A percentile compares a stretch with the other conserved stretches of the same genome.
Evolutionary conservation across 2,797 vertebrate species (phyloP).

Genomic region (Otus scops): DNA sequence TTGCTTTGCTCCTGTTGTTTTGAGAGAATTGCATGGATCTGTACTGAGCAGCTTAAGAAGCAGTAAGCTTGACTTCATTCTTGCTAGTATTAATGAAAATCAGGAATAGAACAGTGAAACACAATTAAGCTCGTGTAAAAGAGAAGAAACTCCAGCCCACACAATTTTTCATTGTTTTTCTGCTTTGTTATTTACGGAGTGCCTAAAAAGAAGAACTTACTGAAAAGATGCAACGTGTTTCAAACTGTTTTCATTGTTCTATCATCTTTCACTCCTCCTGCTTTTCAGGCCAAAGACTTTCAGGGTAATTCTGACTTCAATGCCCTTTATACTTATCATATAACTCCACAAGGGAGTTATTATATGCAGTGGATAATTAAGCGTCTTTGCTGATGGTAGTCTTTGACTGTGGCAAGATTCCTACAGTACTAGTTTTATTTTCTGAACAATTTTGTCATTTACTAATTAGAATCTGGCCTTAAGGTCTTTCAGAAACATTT

Average conservation of each 20-base stretch:
- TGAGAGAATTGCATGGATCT: not conserved
- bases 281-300: not conserved
- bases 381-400: conserved; percentile 41
- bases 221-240: not conserved
- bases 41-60: not conserved
- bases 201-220: not conserved
- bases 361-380: conserved; percentile 48
- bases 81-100: not conserved
- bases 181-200: not conserved
- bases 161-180: not conserved
- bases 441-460: conserved; percentile 27
- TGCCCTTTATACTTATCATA: conserved; percentile 18
- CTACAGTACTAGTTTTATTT: conserved; percentile 7
- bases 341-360: conserved; percentile 43
- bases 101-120: not conserved
- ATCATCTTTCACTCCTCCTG: not conserved
- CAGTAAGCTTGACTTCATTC: not conserved
- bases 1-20: not conserved
- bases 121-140: not conserved
- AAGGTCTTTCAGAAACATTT: conserved; percentile 31
- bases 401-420: conserved; percentile 22
- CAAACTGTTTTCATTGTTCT: not conserved
- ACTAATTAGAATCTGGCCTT: conserved; percentile 37
- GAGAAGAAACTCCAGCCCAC: not conserved
- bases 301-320: conserved; percentile 19